These are phyloP conservation scores for Gallinago stenura DNA, from an alignment of 2,797 vertebrate species.

Conservation along the genomic window DNA sequence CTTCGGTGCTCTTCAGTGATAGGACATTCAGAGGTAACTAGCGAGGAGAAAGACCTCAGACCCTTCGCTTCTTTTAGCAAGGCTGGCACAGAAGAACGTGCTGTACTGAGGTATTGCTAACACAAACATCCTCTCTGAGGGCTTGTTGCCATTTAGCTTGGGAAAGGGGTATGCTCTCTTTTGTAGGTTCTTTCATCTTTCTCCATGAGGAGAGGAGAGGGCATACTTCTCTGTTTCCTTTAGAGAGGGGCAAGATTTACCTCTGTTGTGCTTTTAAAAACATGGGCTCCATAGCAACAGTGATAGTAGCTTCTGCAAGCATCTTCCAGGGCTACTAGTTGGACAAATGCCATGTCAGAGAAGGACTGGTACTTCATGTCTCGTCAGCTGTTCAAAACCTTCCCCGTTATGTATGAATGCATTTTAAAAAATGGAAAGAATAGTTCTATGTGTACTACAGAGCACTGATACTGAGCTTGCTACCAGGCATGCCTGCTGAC, in stretches of 20 bases:
- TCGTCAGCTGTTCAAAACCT: not conserved
- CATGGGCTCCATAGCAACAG: not conserved
- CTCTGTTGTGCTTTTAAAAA: slow-evolving; percentile 13
- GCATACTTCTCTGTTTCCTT: not conserved
- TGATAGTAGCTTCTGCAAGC: not conserved
- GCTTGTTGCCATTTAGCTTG: not conserved
- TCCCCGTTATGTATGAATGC: not conserved
- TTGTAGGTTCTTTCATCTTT: not conserved
- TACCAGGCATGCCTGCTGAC: not conserved
- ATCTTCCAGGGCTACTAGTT: not conserved
- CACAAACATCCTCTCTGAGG: not conserved
- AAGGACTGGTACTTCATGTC: not conserved
- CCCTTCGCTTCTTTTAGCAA: not conserved
- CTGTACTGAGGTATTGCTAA: not conserved
- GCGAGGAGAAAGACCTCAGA: not conserved
- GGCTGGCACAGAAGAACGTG: not conserved
- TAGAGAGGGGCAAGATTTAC: not conserved
- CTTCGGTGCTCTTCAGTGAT: not conserved
- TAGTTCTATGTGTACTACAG: not conserved
- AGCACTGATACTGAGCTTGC: not conserved
- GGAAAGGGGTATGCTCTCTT: not conserved
- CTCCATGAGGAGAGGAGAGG: not conserved
- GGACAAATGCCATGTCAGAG: not conserved
- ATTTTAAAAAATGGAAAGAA: not conserved
- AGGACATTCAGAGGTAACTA: not conserved